A percentile compares a stretch with the other conserved stretches of the same genome.
Evolutionary conservation across 2,797 vertebrate species (phyloP).

Genomic region (Eidolon dupreanum): DNA sequence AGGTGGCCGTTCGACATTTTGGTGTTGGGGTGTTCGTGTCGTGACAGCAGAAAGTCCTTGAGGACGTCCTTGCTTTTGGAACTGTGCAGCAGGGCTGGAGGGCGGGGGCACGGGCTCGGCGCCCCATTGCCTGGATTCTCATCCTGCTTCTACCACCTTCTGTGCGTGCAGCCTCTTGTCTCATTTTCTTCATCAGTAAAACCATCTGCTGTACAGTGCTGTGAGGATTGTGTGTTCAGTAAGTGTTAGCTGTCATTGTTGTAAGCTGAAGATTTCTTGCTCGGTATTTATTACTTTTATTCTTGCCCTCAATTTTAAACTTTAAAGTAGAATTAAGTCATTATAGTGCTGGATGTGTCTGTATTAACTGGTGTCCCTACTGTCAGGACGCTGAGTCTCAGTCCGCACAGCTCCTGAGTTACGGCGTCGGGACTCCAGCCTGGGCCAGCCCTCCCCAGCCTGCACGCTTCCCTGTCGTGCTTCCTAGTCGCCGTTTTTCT

Average conservation of each 20-base stretch:
- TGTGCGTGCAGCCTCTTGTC: neutral
- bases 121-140: neutral
- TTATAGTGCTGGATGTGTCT: neutral
- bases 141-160: neutral
- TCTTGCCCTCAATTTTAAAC: neutral
- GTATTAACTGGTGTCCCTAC: no score
- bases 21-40: no score
- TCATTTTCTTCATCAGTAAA: neutral
- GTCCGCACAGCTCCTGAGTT: neutral
- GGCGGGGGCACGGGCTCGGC: neutral
- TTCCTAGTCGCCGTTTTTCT: neutral
- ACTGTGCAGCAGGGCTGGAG: no score
- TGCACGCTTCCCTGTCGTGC: fast-evolving
- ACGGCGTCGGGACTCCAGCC: neutral
- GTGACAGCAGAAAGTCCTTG: neutral
- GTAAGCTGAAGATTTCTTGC: neutral
- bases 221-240: neutral
- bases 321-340: neutral
- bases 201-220: neutral
- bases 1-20: neutral
- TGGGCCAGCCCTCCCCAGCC: neutral
- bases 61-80: neutral
- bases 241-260: neutral
- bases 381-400: neutral
- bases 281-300: neutral